These are phyloP conservation scores for Oopsacas minuta DNA, from an alignment of 37 sponge, comb jelly and placozoan genomes.

Conservation along the genomic window DNA sequence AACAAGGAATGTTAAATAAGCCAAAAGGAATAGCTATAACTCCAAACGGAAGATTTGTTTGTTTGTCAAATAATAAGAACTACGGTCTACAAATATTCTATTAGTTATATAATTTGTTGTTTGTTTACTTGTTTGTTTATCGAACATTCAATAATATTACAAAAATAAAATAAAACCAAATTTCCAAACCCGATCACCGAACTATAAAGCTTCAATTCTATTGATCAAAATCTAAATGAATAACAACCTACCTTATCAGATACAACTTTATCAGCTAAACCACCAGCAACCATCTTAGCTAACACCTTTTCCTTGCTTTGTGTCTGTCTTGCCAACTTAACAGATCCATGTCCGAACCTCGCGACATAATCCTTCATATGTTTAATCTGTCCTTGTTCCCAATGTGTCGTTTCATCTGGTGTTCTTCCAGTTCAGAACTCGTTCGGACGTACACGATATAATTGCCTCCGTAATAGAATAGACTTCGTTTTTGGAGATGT, in stretches of 20 bases:
- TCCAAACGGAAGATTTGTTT: too few relatives aligned
- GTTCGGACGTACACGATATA: slow-evolving; percentile 79
- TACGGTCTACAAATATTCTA: too few relatives aligned
- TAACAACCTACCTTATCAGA: slow-evolving; percentile 43
- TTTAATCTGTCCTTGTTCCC: slow-evolving; percentile 87
- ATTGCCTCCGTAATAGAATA: slow-evolving; percentile 73
- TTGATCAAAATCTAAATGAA: too few relatives aligned
- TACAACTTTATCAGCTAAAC: slow-evolving; percentile 72
- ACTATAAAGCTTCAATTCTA: too few relatives aligned
- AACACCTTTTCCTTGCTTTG: slow-evolving; percentile 92
- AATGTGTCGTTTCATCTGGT: slow-evolving; percentile 92
- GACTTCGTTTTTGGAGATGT: slow-evolving; percentile 45
- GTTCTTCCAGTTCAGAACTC: slow-evolving; percentile 72
- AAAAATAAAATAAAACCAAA: too few relatives aligned
- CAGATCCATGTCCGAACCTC: slow-evolving; percentile 78
- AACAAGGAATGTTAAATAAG: too few relatives aligned
- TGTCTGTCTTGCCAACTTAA: slow-evolving; percentile 79
- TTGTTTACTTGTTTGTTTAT: too few relatives aligned
- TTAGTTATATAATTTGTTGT: too few relatives aligned
- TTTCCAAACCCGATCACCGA: too few relatives aligned
- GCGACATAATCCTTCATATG: slow-evolving; percentile 98
- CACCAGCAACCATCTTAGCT: slow-evolving; percentile 86
- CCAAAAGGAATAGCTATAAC: too few relatives aligned
- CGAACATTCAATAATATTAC: too few relatives aligned
- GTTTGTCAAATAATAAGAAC: too few relatives aligned